Evolutionary conservation across 2,797 vertebrate genomes (phyloP), one percentile per base, ranked within the genome.

Genomic region (Tokudaia tokunoshimensis): DNA sequence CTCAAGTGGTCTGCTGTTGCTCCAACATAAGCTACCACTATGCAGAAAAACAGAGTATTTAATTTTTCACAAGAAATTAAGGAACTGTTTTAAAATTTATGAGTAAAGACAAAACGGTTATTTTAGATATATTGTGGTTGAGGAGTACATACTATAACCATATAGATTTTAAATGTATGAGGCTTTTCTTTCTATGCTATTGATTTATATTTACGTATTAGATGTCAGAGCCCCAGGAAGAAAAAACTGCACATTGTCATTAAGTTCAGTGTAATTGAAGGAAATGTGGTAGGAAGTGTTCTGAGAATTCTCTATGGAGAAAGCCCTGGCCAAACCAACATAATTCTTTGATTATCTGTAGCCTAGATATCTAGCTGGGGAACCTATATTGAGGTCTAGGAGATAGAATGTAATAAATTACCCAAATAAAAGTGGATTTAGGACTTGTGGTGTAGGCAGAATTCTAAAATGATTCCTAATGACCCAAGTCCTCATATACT

Each of bases 1-100:
- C 15, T 93, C 93, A 92, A 92, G 80, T 89, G 31, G 41, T 1
- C 26, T 74, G 47, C 74, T 82, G n/a, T 95, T 82, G 31, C 20
- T 96, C n/a, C 61, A 52, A 17, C 4, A 75, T 78, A 55, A 6
- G 20, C 31, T 91, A 89, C 84, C 70, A 59, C 0, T 63, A 44
- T 50, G 6, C 44, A 79, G 31, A 44, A 81, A 67, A 93, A 0
- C 0, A 65, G 70, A 57, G 83, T 61, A 80, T 78, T 96, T 96
- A 57, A 55, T 29, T 97, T 90, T 96, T 94, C 55, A 87, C 26
- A 59, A 67, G 52, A 90, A 93, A 82, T 90, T 83, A 80, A 94
- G 24, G 37, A 84, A 63, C 78, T 72, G 0, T 89, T 75, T 89
- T 92, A 57, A 93, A 94, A 87, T 83, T 76, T 65, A 37, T 92